Conservation (phyloP, 1,140 invertebrate species). For the Cotesia typhae region DNA sequence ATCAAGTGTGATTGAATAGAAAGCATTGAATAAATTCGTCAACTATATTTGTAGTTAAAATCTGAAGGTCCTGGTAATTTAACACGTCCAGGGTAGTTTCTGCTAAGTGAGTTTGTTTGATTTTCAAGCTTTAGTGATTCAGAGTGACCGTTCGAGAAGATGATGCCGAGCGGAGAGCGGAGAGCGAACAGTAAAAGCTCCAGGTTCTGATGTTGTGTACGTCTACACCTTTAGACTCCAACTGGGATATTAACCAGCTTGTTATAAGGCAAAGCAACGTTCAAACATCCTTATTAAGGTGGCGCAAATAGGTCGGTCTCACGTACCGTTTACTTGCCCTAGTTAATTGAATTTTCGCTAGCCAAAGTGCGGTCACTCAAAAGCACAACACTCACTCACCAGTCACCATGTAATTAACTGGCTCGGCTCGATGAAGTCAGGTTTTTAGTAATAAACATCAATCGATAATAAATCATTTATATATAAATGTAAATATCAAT, state of each 20-base stretch:
- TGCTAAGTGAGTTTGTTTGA: slow-evolving; percentile 61
- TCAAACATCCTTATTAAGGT: slow-evolving; percentile 42
- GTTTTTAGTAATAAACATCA: slow-evolving; percentile 26
- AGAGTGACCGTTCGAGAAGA: slow-evolving; percentile 41
- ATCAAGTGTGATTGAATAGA: no score
- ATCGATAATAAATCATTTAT: slow-evolving; percentile 2
- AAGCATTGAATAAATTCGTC: background rate
- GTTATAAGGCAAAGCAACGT: slow-evolving; percentile 38
- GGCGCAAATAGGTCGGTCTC: slow-evolving; percentile 23
- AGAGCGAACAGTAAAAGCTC: slow-evolving; percentile 30
- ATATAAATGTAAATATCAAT: background rate
- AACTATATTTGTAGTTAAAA: background rate
- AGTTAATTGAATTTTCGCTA: slow-evolving; percentile 29
- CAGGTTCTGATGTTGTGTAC: background rate
- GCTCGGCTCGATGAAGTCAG: background rate
- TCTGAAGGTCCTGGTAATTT: background rate
- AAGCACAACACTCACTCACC: slow-evolving; percentile 22
- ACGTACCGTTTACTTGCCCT: background rate
- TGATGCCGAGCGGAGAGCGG: slow-evolving; percentile 4
- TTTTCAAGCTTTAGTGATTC: slow-evolving; percentile 61
- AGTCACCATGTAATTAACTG: slow-evolving; percentile 7
- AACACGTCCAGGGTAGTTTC: background rate
- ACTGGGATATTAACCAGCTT: slow-evolving; percentile 38
- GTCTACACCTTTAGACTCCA: slow-evolving; percentile 11
- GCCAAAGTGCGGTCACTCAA: slow-evolving; percentile 37